Percentiles rank a stretch among this genome's conserved stretches.
These are phyloP conservation scores for Taphrorychus bicolor DNA, from an alignment of 2,888 invertebrate species.

Conservation along the genomic window DNA sequence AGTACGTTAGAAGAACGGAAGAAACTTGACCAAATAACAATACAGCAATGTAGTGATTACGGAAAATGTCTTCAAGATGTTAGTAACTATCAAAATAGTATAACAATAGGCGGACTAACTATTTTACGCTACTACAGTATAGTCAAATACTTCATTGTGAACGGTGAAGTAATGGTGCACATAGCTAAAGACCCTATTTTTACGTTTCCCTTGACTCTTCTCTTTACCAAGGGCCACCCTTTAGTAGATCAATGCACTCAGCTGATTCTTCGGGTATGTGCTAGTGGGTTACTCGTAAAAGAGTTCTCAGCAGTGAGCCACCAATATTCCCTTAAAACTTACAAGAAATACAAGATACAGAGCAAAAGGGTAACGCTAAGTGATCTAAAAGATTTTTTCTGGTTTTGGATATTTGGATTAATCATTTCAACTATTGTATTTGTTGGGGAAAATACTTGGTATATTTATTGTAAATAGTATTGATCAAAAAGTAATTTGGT, in stretches of 20 bases:
- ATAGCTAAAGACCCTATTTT: not conserved
- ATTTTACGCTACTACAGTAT: not conserved
- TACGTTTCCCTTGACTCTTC: not conserved
- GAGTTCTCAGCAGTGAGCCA: too few relatives aligned
- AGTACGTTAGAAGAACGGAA: not conserved
- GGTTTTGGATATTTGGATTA: not conserved
- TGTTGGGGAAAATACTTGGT: too few relatives aligned
- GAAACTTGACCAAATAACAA: not conserved
- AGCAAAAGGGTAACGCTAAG: not conserved
- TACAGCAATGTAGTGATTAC: not conserved
- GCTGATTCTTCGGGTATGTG: not conserved
- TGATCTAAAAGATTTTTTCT: not conserved
- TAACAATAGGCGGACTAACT: not conserved
- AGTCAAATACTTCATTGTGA: not conserved
- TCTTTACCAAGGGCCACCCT: conserved; percentile 4
- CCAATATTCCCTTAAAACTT: too few relatives aligned
- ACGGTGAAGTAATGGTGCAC: not conserved
- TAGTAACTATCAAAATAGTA: not conserved
- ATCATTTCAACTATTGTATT: not conserved
- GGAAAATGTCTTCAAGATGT: not conserved
- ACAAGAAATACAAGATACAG: not conserved
- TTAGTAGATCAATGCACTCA: not conserved
- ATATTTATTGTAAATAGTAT: too few relatives aligned
- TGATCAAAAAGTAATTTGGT: too few relatives aligned
- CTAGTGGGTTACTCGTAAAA: too few relatives aligned